Base-by-base conservation (phyloP, 1,140 invertebrate genomes). In the Tetramorium simillimum region DNA sequence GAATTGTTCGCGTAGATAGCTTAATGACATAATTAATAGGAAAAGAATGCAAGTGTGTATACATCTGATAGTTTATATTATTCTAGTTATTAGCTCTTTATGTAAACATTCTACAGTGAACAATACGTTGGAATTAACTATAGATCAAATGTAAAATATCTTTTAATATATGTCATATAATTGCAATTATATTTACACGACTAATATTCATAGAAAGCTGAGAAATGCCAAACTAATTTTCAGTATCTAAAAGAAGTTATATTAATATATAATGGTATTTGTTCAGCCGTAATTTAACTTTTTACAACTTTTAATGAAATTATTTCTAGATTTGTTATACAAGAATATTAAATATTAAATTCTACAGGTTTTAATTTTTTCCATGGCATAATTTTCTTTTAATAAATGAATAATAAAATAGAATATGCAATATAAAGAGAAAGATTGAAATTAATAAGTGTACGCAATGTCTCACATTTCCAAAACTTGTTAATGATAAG, bases 401-500 rank as follows among this genome's bases (percentile, higher is more conserved):
- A 72, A 33, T 33, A 21, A 72, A 18, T 33, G 10, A 18, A 56
- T 53, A n/a, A 1, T 21, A 24, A 12, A 43, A 33, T 70, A 28
- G 14, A 49, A 49, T 24, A 3, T 62, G 16, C 0, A 51, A 37
- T 6, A 10, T 5, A 16, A 7, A 73, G 46, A 0, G 6, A 46
- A 12, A 46, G 46, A 21, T 6, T 24, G 0, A 60, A 24, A 56
- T 18, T 70, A 53, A n/a, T n/a, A 65, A 51, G 49, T 65, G 0
- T 28, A 9, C 56, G 16, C 16, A 5, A 53, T 84, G 24, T 1
- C 80, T 90, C 43, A 92, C 89, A 65, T 40, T 62, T 49, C 65
- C 87, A 62, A 91, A 91, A 49, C 85, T 89, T 3, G 37, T 3
- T 4, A 92, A 43, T 1, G 91, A 88, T 46, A 92, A 28, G 3